phyloP scores from a whole-genome alignment of 2,113 vertebrate genomes.

The Microcebus lehilahytsara region DNA sequence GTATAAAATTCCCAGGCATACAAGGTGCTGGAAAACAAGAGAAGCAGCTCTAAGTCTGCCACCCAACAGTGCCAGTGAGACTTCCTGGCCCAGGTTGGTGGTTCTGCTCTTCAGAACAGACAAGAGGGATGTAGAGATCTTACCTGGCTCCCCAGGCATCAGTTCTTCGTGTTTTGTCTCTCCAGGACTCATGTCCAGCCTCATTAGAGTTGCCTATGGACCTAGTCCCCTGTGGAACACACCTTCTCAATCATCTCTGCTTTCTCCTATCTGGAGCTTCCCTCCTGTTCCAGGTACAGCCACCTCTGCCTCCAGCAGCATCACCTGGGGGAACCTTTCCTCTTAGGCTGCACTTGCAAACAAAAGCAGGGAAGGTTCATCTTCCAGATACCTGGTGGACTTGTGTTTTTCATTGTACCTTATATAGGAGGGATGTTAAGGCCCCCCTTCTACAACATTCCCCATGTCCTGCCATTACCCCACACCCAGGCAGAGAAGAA shows the following conservation, averaged over 20 bases:
- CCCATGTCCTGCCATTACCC: not conserved
- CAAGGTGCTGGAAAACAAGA: not conserved
- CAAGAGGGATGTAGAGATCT: not conserved
- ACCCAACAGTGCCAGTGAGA: not conserved
- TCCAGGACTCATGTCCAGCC: not conserved
- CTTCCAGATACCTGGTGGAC: not conserved
- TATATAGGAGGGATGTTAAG: not conserved
- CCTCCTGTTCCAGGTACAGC: too few species aligned
- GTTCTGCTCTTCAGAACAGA: not conserved
- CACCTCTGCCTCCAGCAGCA: not conserved
- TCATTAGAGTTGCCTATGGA: not conserved
- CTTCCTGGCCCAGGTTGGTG: not conserved
- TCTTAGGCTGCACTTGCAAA: not conserved
- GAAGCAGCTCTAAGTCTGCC: not conserved
- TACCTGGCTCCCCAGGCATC: not conserved
- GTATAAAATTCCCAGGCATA: not conserved
- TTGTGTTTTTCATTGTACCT: not conserved
- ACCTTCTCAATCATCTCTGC: accelerated
- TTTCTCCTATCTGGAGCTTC: not conserved
- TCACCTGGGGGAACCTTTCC: not conserved
- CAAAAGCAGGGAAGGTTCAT: not conserved
- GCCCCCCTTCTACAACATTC: too few species aligned
- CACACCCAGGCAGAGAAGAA: not conserved
- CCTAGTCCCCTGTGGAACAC: not conserved
- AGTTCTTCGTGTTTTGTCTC: not conserved